Evolutionary conservation across 2,888 invertebrate genomes (phyloP), one percentile per base, ranked within the genome.

Genomic region (Chelonus formosanus): DNA sequence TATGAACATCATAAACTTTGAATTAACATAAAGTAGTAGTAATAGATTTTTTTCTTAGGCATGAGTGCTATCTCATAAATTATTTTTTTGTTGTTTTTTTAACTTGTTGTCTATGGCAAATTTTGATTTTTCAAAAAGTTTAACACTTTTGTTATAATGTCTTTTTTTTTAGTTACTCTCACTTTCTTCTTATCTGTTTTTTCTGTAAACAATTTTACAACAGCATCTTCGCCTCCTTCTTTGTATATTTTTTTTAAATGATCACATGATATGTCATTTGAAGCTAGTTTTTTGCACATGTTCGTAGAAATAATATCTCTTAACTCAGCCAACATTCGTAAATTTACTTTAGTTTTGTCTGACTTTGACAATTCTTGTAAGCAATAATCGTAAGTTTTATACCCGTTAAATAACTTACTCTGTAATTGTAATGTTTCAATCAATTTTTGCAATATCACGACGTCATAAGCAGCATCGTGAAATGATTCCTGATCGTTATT

Each of bases 271-370:
- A 64, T 55, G 64, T 67, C 60, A 63, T 56, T 57, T 43, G 34
- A 36, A 57, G 67, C 67, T 56, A 67, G 54, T 64, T 63, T 67
- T 47, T 59, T 65, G 34, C 50, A 63, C 60, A 67, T 67, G 53
- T 64, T 63, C 34, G 47, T 50, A n/a, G 63, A 60, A 59, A 67
- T 56, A 32, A 67, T 56, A 52, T 47, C 50, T 54, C 48, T 54
- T 48, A 64, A 60, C 34, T 67, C 67, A 55, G 56, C 60, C 44
- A 64, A 60, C 34, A 58, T 40, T 62, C 34, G n/a, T 35, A 64
- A 63, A 50, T 67, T 67, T 7, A 35, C n/a, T 59, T 67, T 67
- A 36, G 58, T 60, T 66, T 67, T 63, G n/a, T 67, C 55, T 63
- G 67, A 57, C 4, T 55, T 64, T 34, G 32, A 59, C 45, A 62